Percentiles rank a stretch among this genome's conserved stretches.
These are phyloP conservation scores for Cyprinus carpio DNA, from an alignment of 2,113 vertebrate genomes.

Conservation along the genomic window DNA sequence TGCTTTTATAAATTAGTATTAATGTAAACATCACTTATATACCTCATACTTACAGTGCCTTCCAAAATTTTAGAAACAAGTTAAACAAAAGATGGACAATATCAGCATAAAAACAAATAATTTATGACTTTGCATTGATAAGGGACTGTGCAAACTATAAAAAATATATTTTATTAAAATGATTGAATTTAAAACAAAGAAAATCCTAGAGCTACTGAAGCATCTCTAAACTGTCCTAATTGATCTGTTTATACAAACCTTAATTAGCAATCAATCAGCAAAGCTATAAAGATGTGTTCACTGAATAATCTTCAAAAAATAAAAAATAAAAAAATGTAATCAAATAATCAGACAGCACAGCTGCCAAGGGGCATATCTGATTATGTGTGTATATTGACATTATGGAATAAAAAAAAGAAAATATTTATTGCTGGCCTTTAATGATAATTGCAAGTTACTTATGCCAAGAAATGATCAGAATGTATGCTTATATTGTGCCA, in stretches of 20 bases:
- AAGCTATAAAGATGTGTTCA: neutral
- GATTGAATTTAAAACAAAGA: neutral
- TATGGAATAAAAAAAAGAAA: neutral
- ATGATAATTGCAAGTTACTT: too few relatives aligned
- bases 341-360: neutral
- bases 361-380: neutral
- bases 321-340: neutral
- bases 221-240: neutral
- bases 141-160: neutral
- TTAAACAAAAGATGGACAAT: neutral
- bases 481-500: neutral
- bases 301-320: neutral
- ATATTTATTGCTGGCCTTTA: neutral
- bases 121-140: neutral
- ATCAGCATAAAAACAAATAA: neutral
- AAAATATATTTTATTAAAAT: neutral
- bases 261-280: neutral
- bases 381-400: neutral
- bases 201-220: neutral
- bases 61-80: neutral
- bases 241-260: too few relatives aligned
- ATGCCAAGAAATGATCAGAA: neutral
- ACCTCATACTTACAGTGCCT: neutral
- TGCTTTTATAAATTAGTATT: neutral
- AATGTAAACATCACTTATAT: neutral